phyloP scores from a whole-genome alignment of 1,140 invertebrate genomes.

The Drosophila rufa region DNA sequence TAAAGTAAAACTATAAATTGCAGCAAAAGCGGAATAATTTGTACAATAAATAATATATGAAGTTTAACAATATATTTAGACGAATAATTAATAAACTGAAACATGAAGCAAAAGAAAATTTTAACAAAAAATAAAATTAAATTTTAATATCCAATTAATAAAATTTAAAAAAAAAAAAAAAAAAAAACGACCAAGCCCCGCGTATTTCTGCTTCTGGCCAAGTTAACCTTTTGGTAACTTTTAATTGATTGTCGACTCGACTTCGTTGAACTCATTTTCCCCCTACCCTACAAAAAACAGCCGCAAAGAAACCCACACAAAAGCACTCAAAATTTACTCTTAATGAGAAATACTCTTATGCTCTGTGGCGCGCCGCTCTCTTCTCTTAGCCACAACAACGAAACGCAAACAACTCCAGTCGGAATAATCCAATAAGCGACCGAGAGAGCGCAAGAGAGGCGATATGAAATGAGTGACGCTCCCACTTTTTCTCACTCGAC shows the following conservation, averaged over 20 bases:
- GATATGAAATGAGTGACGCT: neutral
- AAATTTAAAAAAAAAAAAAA: too few species aligned
- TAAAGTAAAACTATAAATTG: too few species aligned
- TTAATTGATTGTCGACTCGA: slow-evolving; percentile 53
- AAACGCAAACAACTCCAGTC: slow-evolving; percentile 48
- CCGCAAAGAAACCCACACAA: neutral
- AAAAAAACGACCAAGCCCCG: neutral
- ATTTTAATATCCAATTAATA: too few species aligned
- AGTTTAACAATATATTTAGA: too few species aligned
- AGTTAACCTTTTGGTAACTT: slow-evolving; percentile 31
- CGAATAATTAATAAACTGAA: too few species aligned
- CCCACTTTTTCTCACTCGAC: too few species aligned
- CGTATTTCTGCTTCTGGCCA: slow-evolving; percentile 26
- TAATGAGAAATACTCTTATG: neutral
- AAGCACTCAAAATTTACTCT: slow-evolving; percentile 20
- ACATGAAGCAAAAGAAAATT: too few species aligned
- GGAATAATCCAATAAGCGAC: slow-evolving; percentile 56
- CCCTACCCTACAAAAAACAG: neutral
- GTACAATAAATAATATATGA: too few species aligned
- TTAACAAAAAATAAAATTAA: too few species aligned
- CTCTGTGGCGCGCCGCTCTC: neutral
- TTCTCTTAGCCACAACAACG: neutral
- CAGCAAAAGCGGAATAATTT: too few species aligned
- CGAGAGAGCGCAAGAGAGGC: slow-evolving; percentile 9
- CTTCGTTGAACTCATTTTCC: slow-evolving; percentile 22